Percentiles rank a stretch among this genome's conserved stretches.
Conservation (phyloP, 2,113 vertebrate genomes). For the human (Homo sapiens) region DNA sequence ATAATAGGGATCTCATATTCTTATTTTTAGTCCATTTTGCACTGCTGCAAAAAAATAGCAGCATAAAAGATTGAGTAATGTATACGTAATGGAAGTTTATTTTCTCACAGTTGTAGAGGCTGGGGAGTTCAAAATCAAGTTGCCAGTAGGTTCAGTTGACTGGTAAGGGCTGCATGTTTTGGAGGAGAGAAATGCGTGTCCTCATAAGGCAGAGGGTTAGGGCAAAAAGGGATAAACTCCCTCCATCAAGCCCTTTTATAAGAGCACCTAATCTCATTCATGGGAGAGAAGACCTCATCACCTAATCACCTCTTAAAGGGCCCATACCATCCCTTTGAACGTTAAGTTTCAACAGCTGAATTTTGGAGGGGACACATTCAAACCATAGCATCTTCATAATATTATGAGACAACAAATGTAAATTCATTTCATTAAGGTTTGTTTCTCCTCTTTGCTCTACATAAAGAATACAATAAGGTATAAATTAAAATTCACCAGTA, state of each 20-base stretch:
- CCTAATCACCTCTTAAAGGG: neutral
- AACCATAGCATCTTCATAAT: neutral
- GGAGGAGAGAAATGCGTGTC: neutral
- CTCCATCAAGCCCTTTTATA: neutral
- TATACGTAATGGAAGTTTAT: neutral
- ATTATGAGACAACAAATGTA: neutral
- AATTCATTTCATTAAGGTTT: neutral
- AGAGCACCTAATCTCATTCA: neutral
- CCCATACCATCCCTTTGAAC: neutral
- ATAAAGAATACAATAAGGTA: neutral
- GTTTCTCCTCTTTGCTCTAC: neutral
- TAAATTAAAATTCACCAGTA: neutral
- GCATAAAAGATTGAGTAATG: neutral
- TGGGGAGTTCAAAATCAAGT: neutral
- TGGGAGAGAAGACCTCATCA: fast-evolving
- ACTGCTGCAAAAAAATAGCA: neutral
- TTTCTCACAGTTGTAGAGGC: neutral
- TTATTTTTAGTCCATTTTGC: neutral
- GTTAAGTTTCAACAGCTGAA: neutral
- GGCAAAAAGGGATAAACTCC: neutral
- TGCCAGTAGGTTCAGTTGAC: neutral
- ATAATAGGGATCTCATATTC: neutral
- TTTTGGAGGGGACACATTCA: neutral
- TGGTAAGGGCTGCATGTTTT: neutral
- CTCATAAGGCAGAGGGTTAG: neutral